Conservation (phyloP, 2,888 invertebrate genomes). For the Plusia festucae region DNA sequence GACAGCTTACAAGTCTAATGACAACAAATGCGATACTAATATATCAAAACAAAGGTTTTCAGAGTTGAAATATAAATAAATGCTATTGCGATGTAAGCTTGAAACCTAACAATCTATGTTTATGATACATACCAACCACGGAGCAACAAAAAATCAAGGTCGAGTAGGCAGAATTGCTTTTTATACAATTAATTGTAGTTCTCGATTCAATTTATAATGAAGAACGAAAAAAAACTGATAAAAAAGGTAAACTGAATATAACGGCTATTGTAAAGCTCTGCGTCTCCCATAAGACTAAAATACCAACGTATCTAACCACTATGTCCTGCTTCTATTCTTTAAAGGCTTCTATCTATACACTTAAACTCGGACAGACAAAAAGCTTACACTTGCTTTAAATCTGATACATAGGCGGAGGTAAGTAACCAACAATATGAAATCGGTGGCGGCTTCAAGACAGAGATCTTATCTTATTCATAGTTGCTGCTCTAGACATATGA, state of each 20-base stretch:
- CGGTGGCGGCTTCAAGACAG: conserved; percentile 20
- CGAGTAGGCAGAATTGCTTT: conserved; percentile 13
- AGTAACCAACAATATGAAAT: conserved; percentile 14
- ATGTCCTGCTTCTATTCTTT: not conserved
- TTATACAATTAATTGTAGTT: not conserved
- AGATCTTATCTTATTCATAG: conserved; percentile 44
- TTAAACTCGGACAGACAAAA: not conserved
- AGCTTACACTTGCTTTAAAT: not conserved
- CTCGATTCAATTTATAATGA: not conserved
- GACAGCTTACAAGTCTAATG: conserved; percentile 57
- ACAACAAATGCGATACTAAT: conserved; percentile 61
- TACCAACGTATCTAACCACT: not conserved
- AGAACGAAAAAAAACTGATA: not conserved
- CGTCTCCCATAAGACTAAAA: not conserved
- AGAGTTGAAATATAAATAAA: conserved; percentile 18
- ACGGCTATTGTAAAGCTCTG: not conserved
- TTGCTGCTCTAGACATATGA: conserved; percentile 32
- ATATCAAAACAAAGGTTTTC: conserved; percentile 12
- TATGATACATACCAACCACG: conserved; percentile 11
- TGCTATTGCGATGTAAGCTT: conserved; percentile 12
- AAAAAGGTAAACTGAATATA: not conserved
- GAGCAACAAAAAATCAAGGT: conserved; percentile 28
- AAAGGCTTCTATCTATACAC: not conserved
- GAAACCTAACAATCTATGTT: conserved; percentile 8
- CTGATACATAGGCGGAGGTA: not conserved